These are phyloP conservation scores for Muricea muricata DNA, from an alignment of 92 coral and sea anemone genomes.

Conservation along the genomic window DNA sequence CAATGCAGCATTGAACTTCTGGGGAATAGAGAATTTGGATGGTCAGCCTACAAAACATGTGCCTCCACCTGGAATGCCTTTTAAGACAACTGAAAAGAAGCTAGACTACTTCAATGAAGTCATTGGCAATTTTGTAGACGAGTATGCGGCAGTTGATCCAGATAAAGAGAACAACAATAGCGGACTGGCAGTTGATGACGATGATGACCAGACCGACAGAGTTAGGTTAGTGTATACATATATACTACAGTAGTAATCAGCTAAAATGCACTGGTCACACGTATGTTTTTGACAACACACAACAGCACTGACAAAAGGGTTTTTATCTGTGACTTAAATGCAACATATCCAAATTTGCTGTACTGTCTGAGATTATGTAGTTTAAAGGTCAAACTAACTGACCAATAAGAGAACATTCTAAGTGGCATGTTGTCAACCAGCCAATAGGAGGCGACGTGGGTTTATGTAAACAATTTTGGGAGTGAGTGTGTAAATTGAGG, in stretches of 20 bases:
- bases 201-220: constrained; percentile 8
- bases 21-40: constrained; percentile 25
- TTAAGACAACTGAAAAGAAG: constrained; percentile 16
- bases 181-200: not conserved
- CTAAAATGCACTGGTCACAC: not conserved
- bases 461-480: too few relatives aligned
- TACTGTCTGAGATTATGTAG: too few relatives aligned
- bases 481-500: too few relatives aligned
- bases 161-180: constrained; percentile 11
- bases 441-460: too few relatives aligned
- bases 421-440: too few relatives aligned
- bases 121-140: constrained; percentile 48
- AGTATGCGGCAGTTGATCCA: constrained; percentile 44
- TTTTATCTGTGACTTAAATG: not conserved
- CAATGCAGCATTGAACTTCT: constrained; percentile 44
- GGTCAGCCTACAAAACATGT: constrained; percentile 13
- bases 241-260: not conserved
- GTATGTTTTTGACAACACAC: not conserved
- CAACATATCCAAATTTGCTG: not conserved
- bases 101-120: constrained; percentile 39
- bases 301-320: not conserved
- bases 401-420: too few relatives aligned
- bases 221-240: not conserved
- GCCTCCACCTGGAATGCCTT: constrained; percentile 45
- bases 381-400: too few relatives aligned